Conservation (phyloP, 2,888 invertebrate species). For the Hylaea fasciaria region DNA sequence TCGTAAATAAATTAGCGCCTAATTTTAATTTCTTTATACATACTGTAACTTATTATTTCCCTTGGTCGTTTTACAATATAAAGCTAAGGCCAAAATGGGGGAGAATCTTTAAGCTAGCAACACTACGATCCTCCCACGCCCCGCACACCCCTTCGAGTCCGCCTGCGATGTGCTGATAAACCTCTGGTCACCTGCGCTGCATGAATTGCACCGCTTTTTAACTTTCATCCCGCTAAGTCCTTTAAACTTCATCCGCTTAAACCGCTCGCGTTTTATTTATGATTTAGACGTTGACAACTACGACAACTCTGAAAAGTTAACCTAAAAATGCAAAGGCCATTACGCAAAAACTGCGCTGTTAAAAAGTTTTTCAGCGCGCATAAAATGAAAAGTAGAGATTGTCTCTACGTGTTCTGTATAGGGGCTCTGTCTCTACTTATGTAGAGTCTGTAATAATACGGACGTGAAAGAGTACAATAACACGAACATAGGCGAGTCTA, state of each 20-base stretch:
- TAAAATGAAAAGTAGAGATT: slow-evolving; percentile 32
- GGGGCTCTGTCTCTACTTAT: slow-evolving; percentile 24
- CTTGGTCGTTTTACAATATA: background rate
- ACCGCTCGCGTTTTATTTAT: slow-evolving; percentile 77
- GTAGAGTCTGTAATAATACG: slow-evolving; percentile 53
- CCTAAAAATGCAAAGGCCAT: slow-evolving; percentile 44
- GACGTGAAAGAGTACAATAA: slow-evolving; percentile 71
- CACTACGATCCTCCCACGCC: slow-evolving; percentile 28
- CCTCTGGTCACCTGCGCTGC: slow-evolving; percentile 82
- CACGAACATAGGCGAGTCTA: slow-evolving; percentile 61
- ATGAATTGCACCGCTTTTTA: slow-evolving; percentile 83
- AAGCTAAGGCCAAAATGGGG: slow-evolving; percentile 9
- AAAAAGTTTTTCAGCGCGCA: slow-evolving; percentile 34
- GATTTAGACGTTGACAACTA: slow-evolving; percentile 76
- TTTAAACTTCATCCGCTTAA: slow-evolving; percentile 79
- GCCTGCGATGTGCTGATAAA: slow-evolving; percentile 78
- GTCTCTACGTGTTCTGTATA: slow-evolving; percentile 30
- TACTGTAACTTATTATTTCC: too few relatives aligned
- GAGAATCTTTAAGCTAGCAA: slow-evolving; percentile 13
- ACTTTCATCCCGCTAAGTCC: slow-evolving; percentile 79
- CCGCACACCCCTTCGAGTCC: slow-evolving; percentile 40
- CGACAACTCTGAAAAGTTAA: slow-evolving; percentile 65
- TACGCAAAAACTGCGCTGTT: slow-evolving; percentile 29
- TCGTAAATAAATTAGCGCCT: too few relatives aligned
- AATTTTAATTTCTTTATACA: too few relatives aligned